A percentile compares a stretch with the other conserved stretches of the same genome.
Evolutionary conservation across 2,797 vertebrate species (phyloP).

Genomic region (Hippoglossus hippoglossus): DNA sequence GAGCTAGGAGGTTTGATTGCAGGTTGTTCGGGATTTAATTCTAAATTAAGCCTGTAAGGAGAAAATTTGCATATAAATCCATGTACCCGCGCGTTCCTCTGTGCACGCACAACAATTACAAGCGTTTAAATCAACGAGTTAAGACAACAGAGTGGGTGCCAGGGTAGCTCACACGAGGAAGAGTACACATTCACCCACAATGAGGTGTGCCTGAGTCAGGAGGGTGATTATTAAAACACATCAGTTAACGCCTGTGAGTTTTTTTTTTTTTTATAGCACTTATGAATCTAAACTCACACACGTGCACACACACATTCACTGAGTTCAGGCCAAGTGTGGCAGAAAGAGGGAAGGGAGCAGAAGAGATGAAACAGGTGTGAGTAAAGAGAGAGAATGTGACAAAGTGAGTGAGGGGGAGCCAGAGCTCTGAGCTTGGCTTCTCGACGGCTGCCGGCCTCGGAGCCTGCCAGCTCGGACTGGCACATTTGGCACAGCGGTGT

Average conservation of each 20-base stretch:
- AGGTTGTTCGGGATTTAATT: conserved; percentile 69
- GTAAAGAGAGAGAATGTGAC: conserved; percentile 45
- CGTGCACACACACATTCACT: background rate
- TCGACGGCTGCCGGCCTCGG: conserved; percentile 63
- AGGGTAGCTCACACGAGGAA: conserved; percentile 21
- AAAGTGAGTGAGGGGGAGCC: conserved; percentile 65
- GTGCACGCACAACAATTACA: conserved; percentile 59
- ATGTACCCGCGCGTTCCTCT: conserved; percentile 54
- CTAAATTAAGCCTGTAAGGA: conserved; percentile 67
- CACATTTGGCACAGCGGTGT: conserved; percentile 65
- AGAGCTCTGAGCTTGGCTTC: conserved; percentile 52
- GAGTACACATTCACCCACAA: conserved; percentile 5
- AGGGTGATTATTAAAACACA: conserved; percentile 32
- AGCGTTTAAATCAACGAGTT: conserved; percentile 49
- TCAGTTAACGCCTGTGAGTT: conserved; percentile 28
- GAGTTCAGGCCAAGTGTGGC: conserved; percentile 29
- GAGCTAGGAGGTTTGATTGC: conserved; percentile 52
- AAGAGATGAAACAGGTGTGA: conserved; percentile 33
- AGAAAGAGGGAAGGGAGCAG: conserved; percentile 28
- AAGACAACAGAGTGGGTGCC: conserved; percentile 41
- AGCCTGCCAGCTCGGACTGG: conserved; percentile 62
- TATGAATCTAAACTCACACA: conserved; percentile 23
- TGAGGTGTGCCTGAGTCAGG: background rate
- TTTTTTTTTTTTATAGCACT: conserved; percentile 29
- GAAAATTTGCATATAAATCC: conserved; percentile 69